A percentile compares a stretch with the other conserved stretches of the same genome.
Conservation (phyloP, 2,797 vertebrate species). For the Silurus aristotelis region DNA sequence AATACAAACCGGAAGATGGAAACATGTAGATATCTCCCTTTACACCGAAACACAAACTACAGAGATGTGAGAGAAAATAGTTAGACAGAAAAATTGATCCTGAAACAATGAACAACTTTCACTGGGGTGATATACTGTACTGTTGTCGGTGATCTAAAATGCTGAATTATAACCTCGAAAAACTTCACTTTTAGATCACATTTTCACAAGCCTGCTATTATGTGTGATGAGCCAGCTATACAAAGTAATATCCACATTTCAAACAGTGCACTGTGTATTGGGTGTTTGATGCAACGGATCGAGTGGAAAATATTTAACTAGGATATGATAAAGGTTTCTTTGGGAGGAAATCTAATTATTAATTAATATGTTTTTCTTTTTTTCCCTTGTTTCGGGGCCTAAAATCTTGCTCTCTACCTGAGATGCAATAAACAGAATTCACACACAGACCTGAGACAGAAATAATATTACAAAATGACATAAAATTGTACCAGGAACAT, state of each 20-base stretch:
- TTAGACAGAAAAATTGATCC: conserved; percentile 80
- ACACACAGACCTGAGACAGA: conserved; percentile 56
- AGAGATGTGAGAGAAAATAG: conserved; percentile 78
- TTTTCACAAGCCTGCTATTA: conserved; percentile 82
- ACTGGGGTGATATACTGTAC: conserved; percentile 25
- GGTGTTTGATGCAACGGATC: conserved; percentile 93
- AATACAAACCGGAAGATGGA: conserved; percentile 98
- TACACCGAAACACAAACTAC: conserved; percentile 89
- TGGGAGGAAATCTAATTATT: not conserved
- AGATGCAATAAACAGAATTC: conserved; percentile 95
- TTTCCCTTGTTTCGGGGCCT: conserved; percentile 78
- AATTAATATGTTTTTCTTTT: conserved; percentile 58
- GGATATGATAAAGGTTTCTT: not conserved
- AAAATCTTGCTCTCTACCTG: conserved; percentile 95
- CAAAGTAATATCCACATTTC: conserved; percentile 97
- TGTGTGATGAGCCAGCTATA: conserved; percentile 86
- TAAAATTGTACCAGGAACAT: conserved; percentile 65
- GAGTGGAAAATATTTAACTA: conserved; percentile 74
- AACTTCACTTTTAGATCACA: conserved; percentile 72
- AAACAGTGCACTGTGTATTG: conserved; percentile 96
- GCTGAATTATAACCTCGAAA: conserved; percentile 68
- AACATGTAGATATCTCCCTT: conserved; percentile 86
- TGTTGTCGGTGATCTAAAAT: conserved; percentile 38
- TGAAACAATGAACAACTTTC: conserved; percentile 70
- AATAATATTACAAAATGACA: conserved; percentile 60